These are phyloP conservation scores for Pseudochirops cupreus DNA, from an alignment of 2,797 vertebrate species.

Conservation along the genomic window DNA sequence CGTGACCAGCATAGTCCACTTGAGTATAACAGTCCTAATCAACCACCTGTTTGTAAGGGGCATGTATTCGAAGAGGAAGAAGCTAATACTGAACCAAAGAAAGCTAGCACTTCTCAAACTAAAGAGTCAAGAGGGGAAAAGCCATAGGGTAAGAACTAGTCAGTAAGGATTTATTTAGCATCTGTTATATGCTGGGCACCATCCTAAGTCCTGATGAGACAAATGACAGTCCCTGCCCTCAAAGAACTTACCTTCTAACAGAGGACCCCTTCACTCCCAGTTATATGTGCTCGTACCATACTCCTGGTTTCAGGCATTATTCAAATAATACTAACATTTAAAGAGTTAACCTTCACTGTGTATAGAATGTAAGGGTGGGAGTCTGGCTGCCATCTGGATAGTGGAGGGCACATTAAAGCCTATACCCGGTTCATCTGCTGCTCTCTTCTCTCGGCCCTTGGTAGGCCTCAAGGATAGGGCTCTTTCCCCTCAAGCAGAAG, in stretches of 20 bases:
- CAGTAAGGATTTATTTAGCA: not conserved
- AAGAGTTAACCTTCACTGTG: not conserved
- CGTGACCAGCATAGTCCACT: not conserved
- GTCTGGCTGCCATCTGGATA: not conserved
- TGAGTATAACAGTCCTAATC: not conserved
- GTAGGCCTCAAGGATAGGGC: not conserved
- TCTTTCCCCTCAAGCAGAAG: not conserved
- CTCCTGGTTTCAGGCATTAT: not conserved
- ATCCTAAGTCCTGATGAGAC: not conserved
- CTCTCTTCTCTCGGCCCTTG: not conserved
- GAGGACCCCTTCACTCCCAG: not conserved
- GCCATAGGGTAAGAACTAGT: not conserved
- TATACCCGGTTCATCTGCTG: not conserved
- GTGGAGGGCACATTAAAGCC: not conserved
- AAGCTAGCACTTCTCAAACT: not conserved
- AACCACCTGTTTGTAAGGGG: not conserved
- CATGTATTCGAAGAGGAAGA: not conserved
- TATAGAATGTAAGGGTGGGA: not conserved
- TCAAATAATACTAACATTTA: conserved; percentile 10
- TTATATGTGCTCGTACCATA: not conserved
- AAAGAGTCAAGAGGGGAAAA: not conserved
- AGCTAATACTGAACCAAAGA: not conserved
- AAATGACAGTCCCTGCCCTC: not conserved
- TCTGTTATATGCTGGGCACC: not conserved
- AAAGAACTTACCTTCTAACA: not conserved